Evolutionary conservation across 2,888 invertebrate genomes (phyloP), one percentile per base, ranked within the genome.

Genomic region (Erynnis tages): DNA sequence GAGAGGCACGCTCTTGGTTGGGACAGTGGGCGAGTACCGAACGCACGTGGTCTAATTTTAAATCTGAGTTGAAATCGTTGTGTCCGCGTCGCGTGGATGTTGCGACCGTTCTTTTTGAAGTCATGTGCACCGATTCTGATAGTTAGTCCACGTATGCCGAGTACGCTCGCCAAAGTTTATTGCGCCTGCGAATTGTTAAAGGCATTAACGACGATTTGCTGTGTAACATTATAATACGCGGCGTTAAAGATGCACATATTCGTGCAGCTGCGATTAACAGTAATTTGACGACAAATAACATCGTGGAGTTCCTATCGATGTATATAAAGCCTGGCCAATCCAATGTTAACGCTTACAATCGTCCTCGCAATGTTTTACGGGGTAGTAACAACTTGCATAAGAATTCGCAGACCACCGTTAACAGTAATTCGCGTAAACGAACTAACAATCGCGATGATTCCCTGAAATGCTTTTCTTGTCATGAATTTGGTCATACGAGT

Each of bases 211-310:
- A 46, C 1, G 45, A 46, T 10, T 21, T 46, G 1, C 23, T 17
- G 0, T 6, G n/a, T 10, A 35, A 34, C 4, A 35, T 46, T 2
- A 4, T 46, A 8, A 46, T 46, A 10, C 34, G 45, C 1, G 45
- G 45, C 1, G 17, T 46, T 10, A 35, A 16, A 1, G 45, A 46
- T 14, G 7, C 45, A 0, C 35, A 46, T 8, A 2, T 46, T 21
- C 45, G 45, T 21, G 34, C 45, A 2, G 23, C 34, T 7, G 45
- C 45, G 0, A 46, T 23, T 2, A 46, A 46, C 13, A 35, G 35
- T 16, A 11, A 13, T 4, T 21, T 46, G 7, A 4, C 2, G 10
- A n/a, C 45, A 2, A 4, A 16, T 4, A 16, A 34, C n/a, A 0
- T 46, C 1, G 45, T 46, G 0, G 35, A 25, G 1, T 46, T 34